These are phyloP conservation scores for Odiellus spinosus DNA, from an alignment of 2,888 invertebrate genomes.

Conservation along the genomic window DNA sequence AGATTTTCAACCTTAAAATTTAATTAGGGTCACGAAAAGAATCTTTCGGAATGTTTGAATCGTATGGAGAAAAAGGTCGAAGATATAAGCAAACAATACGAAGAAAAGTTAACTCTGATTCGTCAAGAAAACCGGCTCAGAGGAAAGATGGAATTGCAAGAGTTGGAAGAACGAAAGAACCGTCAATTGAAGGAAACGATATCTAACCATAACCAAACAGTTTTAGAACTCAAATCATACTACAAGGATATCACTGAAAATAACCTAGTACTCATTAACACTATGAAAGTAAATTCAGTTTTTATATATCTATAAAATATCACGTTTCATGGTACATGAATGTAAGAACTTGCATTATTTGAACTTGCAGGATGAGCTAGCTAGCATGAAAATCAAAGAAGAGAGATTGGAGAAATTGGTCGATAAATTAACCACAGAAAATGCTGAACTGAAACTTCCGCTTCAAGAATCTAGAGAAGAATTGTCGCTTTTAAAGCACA, in stretches of 20 bases:
- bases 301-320: not conserved
- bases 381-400: not conserved
- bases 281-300: constrained; percentile 50
- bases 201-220: constrained; percentile 61
- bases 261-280: constrained; percentile 76
- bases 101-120: constrained; percentile 53
- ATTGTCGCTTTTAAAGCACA: not conserved
- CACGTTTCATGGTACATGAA: not conserved
- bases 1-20: no score
- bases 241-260: constrained; percentile 88
- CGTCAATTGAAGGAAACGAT: constrained; percentile 64
- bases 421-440: not conserved
- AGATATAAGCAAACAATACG: constrained; percentile 52
- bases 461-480: not conserved
- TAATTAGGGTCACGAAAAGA: no score
- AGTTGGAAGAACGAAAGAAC: constrained; percentile 82
- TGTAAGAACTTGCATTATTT: not conserved
- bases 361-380: not conserved
- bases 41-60: no score
- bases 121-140: constrained; percentile 53
- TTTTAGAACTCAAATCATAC: constrained; percentile 79
- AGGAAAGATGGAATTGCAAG: constrained; percentile 35
- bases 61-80: constrained; percentile 35
- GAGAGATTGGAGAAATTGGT: not conserved
- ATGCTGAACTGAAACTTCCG: not conserved